Evolutionary conservation across 2,888 invertebrate genomes (phyloP).

Genomic region (Alloplasta piceator): DNA sequence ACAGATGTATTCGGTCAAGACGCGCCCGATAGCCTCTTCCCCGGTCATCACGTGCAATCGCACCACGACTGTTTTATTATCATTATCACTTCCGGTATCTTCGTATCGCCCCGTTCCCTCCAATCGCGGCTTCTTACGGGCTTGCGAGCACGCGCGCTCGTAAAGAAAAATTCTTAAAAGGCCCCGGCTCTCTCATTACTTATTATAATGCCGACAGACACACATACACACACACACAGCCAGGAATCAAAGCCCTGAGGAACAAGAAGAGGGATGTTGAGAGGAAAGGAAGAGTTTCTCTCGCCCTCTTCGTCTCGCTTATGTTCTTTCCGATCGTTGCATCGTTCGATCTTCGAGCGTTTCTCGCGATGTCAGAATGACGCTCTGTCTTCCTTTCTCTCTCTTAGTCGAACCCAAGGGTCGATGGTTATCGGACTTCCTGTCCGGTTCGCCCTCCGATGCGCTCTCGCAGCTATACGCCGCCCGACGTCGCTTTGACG

Average conservation of each 20-base stretch:
- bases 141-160: background rate
- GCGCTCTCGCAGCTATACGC: conserved; percentile 54
- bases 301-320: conserved; percentile 5
- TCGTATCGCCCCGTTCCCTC: background rate
- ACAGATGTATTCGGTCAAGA: too few relatives aligned
- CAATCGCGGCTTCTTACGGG: conserved; percentile 27
- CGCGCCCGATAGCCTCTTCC: too few relatives aligned
- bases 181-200: conserved; percentile 33
- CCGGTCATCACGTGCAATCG: conserved; percentile 6
- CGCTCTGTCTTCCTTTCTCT: conserved; percentile 57
- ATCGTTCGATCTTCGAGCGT: conserved; percentile 63
- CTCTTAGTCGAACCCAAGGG: conserved; percentile 63
- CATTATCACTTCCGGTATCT: conserved; percentile 41
- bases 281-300: conserved; percentile 31
- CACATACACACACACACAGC: background rate
- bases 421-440: conserved; percentile 68
- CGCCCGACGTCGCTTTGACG: conserved; percentile 26
- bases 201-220: conserved; percentile 43
- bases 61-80: conserved; percentile 32
- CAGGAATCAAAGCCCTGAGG: conserved; percentile 18
- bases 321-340: conserved; percentile 40
- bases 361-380: conserved; percentile 76
- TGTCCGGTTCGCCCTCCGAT: conserved; percentile 66
- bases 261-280: conserved; percentile 11
- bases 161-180: conserved; percentile 42